Evolutionary conservation across 2,113 vertebrate genomes (phyloP).

Genomic region (Macquaria ambigua): DNA sequence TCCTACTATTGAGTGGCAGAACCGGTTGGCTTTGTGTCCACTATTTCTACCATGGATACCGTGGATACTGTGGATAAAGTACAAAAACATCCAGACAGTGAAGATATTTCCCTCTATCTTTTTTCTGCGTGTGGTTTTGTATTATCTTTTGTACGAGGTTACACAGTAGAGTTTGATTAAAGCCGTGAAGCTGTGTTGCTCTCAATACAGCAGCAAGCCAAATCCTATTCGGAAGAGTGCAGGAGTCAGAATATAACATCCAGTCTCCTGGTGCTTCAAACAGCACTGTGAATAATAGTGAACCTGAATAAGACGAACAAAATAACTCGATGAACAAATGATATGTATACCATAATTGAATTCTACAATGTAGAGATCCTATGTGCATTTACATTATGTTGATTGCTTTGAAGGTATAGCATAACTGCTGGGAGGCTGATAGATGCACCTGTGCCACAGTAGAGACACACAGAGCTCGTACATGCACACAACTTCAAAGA

Average conservation of each 20-base stretch:
- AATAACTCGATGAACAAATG: slow-evolving; percentile 11
- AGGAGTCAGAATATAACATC: slow-evolving; percentile 23
- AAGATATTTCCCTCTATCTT: background rate
- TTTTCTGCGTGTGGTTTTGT: background rate
- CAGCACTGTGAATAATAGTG: slow-evolving; percentile 1
- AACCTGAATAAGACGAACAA: slow-evolving; percentile 1
- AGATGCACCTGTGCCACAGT: background rate
- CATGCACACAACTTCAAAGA: slow-evolving; percentile 10
- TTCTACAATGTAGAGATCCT: slow-evolving; percentile 5
- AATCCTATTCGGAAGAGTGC: slow-evolving; percentile 36
- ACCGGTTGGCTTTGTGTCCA: background rate
- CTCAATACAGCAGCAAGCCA: slow-evolving; percentile 1
- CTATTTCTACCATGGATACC: background rate
- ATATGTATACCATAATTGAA: slow-evolving; percentile 26
- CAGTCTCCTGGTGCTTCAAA: slow-evolving; percentile 37
- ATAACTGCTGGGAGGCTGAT: slow-evolving; percentile 3
- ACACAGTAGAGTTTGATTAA: slow-evolving; percentile 10
- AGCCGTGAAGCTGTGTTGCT: background rate
- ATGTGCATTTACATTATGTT: slow-evolving; percentile 20
- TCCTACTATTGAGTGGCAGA: background rate
- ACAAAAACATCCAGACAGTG: background rate
- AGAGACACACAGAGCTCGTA: background rate
- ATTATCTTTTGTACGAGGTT: background rate
- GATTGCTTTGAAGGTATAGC: slow-evolving; percentile 37
- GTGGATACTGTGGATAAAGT: background rate